Conservation (phyloP, 2,113 vertebrate species). For the Mobula birostris region DNA sequence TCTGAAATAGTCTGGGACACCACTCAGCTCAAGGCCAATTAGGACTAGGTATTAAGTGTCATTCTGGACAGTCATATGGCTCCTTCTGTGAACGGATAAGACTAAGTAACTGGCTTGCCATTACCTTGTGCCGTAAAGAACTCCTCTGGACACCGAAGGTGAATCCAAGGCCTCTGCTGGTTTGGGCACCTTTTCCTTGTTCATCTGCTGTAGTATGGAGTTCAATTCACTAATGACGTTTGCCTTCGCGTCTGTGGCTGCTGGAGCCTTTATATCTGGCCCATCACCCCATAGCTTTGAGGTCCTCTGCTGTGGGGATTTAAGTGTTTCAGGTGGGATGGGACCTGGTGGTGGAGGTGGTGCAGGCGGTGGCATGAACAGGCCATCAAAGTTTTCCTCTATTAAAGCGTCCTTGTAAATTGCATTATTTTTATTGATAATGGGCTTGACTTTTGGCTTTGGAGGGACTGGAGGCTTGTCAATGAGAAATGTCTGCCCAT, state of each 20-base stretch:
- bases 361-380: constrained; percentile 68
- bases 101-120: background rate
- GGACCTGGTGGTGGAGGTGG: constrained; percentile 63
- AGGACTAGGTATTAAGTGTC: no score
- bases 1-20: background rate
- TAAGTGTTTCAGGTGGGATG: constrained; percentile 59
- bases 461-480: constrained; percentile 93
- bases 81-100: no score
- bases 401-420: constrained; percentile 81
- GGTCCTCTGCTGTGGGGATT: constrained; percentile 75
- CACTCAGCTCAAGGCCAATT: no score
- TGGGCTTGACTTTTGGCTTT: constrained; percentile 91
- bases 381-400: constrained; percentile 77
- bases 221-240: constrained; percentile 92
- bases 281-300: constrained; percentile 88
- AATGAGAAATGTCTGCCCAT: constrained; percentile 80
- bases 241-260: constrained; percentile 82
- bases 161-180: constrained; percentile 76
- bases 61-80: no score
- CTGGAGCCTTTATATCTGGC: constrained; percentile 74
- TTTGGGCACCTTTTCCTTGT: constrained; percentile 78
- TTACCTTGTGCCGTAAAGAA: constrained; percentile 81
- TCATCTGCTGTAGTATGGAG: constrained; percentile 94
- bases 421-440: constrained; percentile 80
- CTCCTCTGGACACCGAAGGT: constrained; percentile 65